phyloP scores from a whole-genome alignment of 2,888 invertebrate species.

The Galerucella nymphaeae region DNA sequence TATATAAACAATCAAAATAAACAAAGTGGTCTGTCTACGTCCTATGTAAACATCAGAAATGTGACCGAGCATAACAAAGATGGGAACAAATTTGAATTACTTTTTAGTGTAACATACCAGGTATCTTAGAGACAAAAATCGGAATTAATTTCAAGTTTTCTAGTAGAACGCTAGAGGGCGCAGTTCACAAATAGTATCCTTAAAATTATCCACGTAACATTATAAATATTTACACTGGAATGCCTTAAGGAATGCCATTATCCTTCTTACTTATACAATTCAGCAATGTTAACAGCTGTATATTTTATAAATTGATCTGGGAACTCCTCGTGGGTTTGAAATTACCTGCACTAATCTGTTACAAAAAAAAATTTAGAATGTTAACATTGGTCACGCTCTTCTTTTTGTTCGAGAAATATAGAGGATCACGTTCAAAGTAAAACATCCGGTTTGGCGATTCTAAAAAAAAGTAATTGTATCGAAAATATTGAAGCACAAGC shows the following conservation, averaged over 20 bases:
- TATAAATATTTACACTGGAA: background rate
- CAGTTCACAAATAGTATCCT: background rate
- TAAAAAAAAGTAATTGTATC: background rate
- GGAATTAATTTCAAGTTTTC: too few species aligned
- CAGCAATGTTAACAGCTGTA: background rate
- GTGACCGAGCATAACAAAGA: conserved; percentile 16
- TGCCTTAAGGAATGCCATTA: background rate
- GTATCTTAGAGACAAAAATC: too few species aligned
- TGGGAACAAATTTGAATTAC: conserved; percentile 19
- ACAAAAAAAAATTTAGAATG: conserved; percentile 1
- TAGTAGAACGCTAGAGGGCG: too few species aligned
- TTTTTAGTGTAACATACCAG: background rate
- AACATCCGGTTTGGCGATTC: background rate
- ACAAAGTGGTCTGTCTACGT: conserved; percentile 13
- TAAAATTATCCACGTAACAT: background rate
- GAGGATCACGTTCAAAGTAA: background rate
- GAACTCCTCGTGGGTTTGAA: background rate
- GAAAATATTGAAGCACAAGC: background rate
- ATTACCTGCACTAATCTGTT: conserved; percentile 10
- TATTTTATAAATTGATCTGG: background rate
- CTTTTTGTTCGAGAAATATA: background rate
- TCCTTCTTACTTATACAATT: background rate
- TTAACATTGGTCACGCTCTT: background rate
- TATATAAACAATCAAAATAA: conserved; percentile 13
- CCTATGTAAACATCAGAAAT: conserved; percentile 22